Percentiles rank a stretch among this genome's conserved stretches.
Evolutionary conservation across 2,113 vertebrate genomes (phyloP).

Genomic region (Pseudonaja textilis): DNA sequence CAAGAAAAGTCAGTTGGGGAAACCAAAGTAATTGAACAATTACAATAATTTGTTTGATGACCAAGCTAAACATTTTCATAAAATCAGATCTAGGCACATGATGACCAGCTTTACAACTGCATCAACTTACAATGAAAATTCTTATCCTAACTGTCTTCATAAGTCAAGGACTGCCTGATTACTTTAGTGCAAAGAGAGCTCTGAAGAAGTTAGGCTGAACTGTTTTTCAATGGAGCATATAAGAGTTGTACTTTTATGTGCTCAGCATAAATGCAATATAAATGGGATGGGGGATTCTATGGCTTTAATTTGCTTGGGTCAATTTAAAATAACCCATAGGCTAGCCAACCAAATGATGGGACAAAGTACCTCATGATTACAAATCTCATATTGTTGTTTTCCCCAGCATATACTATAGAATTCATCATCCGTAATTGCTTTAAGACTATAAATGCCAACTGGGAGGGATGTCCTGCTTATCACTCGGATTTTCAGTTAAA

Average conservation of each 20-base stretch:
- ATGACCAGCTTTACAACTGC: background rate
- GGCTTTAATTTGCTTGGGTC: background rate
- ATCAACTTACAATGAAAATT: background rate
- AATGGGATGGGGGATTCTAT: background rate
- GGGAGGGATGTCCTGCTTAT: slow-evolving; percentile 24
- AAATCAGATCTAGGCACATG: background rate
- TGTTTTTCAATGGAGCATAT: background rate
- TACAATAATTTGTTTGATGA: background rate
- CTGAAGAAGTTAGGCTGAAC: background rate
- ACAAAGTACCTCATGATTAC: background rate
- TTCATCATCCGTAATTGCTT: background rate
- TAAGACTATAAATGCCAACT: background rate
- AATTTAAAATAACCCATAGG: background rate
- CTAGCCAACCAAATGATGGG: background rate
- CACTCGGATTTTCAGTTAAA: background rate
- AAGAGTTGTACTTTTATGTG: background rate
- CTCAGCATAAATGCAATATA: background rate
- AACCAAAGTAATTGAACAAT: background rate
- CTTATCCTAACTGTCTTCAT: background rate
- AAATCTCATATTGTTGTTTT: background rate
- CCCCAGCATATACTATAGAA: background rate
- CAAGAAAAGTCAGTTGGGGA: background rate
- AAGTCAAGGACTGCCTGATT: background rate
- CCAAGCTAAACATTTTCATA: background rate
- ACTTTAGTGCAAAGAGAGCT: background rate